Conservation (phyloP, 2,113 vertebrate genomes). For the Ictalurus furcatus region DNA sequence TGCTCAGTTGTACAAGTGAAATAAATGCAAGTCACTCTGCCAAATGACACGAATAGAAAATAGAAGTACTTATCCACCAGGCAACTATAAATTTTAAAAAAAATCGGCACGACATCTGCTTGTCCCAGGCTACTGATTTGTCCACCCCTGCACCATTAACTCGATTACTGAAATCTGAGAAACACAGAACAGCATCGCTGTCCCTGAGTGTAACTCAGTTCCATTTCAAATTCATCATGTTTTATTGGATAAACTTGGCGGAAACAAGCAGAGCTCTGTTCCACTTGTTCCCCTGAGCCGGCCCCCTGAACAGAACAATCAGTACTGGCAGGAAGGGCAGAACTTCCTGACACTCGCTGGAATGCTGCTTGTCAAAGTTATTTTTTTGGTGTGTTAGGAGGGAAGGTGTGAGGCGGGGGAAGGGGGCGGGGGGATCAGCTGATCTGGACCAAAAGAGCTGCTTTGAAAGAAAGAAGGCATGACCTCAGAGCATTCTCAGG, state of each 20-base stretch:
- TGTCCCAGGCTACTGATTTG: not conserved
- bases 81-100: not conserved
- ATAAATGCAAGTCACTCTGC: too few relatives aligned
- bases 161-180: constrained; percentile 4
- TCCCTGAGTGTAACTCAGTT: not conserved
- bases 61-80: not conserved
- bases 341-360: constrained; percentile 48
- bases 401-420: too few relatives aligned
- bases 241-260: constrained; percentile 19
- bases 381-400: not conserved
- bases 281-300: constrained; percentile 17
- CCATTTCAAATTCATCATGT: constrained; percentile 16
- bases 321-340: constrained; percentile 44
- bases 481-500: not conserved
- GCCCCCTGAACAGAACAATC: constrained; percentile 42
- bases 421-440: constrained; percentile 39
- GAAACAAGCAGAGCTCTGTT: constrained; percentile 33
- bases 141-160: not conserved
- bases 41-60: too few relatives aligned
- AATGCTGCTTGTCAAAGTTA: constrained; percentile 39
- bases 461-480: constrained; percentile 9
- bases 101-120: not conserved
- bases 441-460: constrained; percentile 18
- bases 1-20: too few relatives aligned
- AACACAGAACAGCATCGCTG: not conserved